Conservation (phyloP, 2,888 invertebrate species). For the Harpalus rubripes region DNA sequence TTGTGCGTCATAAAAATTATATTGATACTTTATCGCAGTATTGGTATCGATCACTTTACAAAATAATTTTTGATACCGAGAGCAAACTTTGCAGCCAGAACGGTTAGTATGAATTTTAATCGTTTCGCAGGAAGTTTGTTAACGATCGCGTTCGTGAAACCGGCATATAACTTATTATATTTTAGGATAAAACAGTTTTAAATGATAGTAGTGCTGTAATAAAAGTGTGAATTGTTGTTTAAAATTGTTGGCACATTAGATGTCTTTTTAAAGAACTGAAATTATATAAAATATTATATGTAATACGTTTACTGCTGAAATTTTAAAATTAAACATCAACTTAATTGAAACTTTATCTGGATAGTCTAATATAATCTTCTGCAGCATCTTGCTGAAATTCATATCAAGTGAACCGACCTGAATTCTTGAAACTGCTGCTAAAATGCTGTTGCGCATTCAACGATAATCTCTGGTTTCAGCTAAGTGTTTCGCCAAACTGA, state of each 20-base stretch:
- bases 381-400: too few species aligned
- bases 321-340: too few species aligned
- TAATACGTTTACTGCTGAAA: too few species aligned
- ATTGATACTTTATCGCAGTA: background rate
- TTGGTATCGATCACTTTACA: background rate
- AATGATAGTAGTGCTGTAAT: too few species aligned
- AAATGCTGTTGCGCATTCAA: background rate
- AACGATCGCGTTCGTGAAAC: background rate
- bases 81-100: background rate
- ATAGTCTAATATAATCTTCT: too few species aligned
- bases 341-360: too few species aligned
- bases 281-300: too few species aligned
- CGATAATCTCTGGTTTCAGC: conserved; percentile 14
- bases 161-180: background rate
- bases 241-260: too few species aligned
- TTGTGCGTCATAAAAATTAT: background rate
- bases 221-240: too few species aligned
- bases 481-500: conserved; percentile 25
- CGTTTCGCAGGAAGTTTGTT: background rate
- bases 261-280: too few species aligned
- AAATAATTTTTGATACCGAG: background rate
- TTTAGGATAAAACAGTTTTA: too few species aligned
- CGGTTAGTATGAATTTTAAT: background rate
- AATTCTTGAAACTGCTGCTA: background rate
- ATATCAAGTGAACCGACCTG: too few species aligned